Conservation (phyloP, 2,113 vertebrate genomes). For the Madoqua kirkii region DNA sequence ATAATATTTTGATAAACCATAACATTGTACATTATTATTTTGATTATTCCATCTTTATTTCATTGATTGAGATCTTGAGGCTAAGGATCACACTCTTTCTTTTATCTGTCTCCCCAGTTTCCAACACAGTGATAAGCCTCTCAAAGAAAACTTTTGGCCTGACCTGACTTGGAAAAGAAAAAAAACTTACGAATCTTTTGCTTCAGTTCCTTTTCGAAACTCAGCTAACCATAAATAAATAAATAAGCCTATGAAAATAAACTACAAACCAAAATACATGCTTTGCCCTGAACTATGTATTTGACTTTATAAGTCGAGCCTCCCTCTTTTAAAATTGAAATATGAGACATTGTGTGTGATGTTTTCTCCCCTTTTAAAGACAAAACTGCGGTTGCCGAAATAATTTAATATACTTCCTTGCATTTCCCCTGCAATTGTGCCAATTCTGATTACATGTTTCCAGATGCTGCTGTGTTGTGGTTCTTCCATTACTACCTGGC, state of each 20-base stretch:
- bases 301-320: neutral
- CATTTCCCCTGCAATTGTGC: slow-evolving; percentile 6
- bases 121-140: neutral
- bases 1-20: neutral
- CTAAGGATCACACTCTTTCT: neutral
- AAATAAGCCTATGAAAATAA: slow-evolving; percentile 44
- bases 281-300: slow-evolving; percentile 30
- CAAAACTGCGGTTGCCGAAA: slow-evolving; percentile 15
- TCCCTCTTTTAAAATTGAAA: slow-evolving; percentile 45
- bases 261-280: slow-evolving; percentile 15
- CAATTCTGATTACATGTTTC: slow-evolving; percentile 23
- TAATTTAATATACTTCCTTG: slow-evolving; percentile 25
- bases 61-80: neutral
- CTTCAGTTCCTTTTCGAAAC: slow-evolving; percentile 26
- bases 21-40: neutral
- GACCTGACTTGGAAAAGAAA: neutral
- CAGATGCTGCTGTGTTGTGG: slow-evolving; percentile 51
- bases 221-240: slow-evolving; percentile 25
- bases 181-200: neutral
- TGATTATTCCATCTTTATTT: neutral
- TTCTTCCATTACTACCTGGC: slow-evolving; percentile 44
- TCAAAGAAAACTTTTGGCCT: neutral
- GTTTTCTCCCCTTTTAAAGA: slow-evolving; percentile 34
- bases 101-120: neutral
- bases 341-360: slow-evolving; percentile 31